These are phyloP conservation scores for Eupelmus urozonus DNA, from an alignment of 2,888 invertebrate genomes.

Conservation along the genomic window DNA sequence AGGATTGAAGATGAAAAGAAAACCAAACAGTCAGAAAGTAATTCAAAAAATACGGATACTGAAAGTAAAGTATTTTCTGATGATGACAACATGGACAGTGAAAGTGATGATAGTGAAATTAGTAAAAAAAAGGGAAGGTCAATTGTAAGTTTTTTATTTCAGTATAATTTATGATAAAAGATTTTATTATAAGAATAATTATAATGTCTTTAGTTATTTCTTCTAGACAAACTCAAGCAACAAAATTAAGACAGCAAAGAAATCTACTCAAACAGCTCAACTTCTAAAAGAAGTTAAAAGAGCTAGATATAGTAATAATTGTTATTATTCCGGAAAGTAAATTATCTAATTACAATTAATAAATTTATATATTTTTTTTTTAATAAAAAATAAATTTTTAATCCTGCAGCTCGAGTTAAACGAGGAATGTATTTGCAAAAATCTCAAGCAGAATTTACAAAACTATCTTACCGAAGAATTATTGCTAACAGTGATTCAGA, in stretches of 20 bases:
- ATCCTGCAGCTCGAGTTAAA: constrained; percentile 40
- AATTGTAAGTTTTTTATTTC: constrained; percentile 45
- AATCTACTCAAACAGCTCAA: constrained; percentile 68
- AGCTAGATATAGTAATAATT: constrained; percentile 66
- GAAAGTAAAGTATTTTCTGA: constrained; percentile 28
- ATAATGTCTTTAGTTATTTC: neutral
- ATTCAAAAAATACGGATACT: constrained; percentile 47
- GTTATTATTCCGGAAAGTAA: constrained; percentile 72
- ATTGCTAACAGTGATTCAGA: constrained; percentile 68
- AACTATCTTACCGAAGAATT: constrained; percentile 60
- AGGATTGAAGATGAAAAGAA: too few relatives aligned
- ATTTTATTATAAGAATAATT: constrained; percentile 14
- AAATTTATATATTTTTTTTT: too few relatives aligned
- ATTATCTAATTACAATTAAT: neutral
- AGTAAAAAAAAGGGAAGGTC: constrained; percentile 57
- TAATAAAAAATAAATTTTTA: constrained; percentile 1
- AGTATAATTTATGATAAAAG: neutral
- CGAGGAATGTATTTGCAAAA: constrained; percentile 29
- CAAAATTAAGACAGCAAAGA: constrained; percentile 67
- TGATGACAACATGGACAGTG: constrained; percentile 42
- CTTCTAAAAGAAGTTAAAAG: constrained; percentile 67
- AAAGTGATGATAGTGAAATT: constrained; percentile 57
- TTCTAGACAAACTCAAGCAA: constrained; percentile 44
- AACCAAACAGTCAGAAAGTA: constrained; percentile 48
- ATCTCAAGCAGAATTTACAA: constrained; percentile 49